A percentile compares a stretch with the other conserved stretches of the same genome.
Conservation (phyloP, 2,113 vertebrate genomes). For the Geococcyx californianus region DNA sequence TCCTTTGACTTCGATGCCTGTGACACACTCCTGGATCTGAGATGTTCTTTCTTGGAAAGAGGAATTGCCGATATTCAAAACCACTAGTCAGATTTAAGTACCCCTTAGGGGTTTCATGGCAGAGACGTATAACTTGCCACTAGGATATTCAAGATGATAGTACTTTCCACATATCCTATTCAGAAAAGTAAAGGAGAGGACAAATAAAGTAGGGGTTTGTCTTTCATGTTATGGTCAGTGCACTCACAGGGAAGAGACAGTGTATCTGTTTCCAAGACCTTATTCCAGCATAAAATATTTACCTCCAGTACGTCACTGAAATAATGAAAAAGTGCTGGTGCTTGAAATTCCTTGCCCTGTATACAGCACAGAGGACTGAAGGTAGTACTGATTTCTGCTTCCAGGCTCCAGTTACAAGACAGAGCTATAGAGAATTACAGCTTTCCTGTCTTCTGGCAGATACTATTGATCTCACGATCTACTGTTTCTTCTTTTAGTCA, state of each 20-base stretch:
- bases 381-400: neutral
- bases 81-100: neutral
- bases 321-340: neutral
- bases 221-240: neutral
- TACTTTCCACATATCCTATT: neutral
- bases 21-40: neutral
- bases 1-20: neutral
- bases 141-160: neutral
- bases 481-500: neutral
- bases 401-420: neutral
- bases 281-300: neutral
- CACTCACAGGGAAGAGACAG: neutral
- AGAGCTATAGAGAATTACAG: neutral
- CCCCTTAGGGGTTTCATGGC: neutral
- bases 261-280: neutral
- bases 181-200: neutral
- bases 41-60: neutral
- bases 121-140: neutral
- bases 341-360: neutral
- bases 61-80: neutral
- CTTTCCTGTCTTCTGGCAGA: neutral
- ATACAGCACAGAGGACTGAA: neutral
- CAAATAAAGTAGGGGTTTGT: fast-evolving
- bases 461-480: neutral
- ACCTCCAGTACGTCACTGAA: neutral